These are phyloP conservation scores for Antigone vipio DNA, from an alignment of 2,113 vertebrate species.

Conservation along the genomic window DNA sequence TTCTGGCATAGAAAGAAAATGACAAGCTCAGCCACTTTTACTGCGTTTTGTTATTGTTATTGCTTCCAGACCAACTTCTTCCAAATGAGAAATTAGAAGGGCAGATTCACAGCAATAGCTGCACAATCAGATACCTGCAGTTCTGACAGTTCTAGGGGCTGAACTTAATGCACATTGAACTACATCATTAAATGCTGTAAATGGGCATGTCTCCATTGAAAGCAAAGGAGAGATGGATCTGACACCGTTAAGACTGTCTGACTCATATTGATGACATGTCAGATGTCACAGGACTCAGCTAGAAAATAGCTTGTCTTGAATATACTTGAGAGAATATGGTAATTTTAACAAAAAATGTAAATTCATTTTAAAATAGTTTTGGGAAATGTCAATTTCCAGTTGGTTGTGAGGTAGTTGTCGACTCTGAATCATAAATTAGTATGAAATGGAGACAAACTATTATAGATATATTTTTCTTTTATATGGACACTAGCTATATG, in stretches of 20 bases:
- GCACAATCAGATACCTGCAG: not conserved
- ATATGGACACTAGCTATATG: not conserved
- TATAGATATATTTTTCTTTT: not conserved
- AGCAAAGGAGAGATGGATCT: not conserved
- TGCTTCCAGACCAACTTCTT: not conserved
- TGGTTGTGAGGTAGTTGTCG: not conserved
- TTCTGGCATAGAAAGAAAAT: not conserved
- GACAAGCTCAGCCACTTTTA: not conserved
- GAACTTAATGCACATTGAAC: not conserved
- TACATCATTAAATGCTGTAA: conserved; percentile 12
- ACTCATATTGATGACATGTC: not conserved
- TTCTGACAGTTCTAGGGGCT: not conserved
- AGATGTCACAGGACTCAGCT: not conserved
- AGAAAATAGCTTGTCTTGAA: conserved; percentile 2
- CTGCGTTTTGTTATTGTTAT: not conserved
- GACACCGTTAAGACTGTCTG: not conserved
- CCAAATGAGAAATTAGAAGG: conserved; percentile 5
- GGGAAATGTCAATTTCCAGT: not conserved
- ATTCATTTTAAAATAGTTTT: not conserved
- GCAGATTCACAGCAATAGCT: not conserved
- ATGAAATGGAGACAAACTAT: not conserved
- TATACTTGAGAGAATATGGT: not conserved
- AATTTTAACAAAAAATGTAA: conserved; percentile 9
- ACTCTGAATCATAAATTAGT: not conserved
- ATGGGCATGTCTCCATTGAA: not conserved